phyloP scores from a whole-genome alignment of 2,113 vertebrate species.

The Fulmarus glacialis region DNA sequence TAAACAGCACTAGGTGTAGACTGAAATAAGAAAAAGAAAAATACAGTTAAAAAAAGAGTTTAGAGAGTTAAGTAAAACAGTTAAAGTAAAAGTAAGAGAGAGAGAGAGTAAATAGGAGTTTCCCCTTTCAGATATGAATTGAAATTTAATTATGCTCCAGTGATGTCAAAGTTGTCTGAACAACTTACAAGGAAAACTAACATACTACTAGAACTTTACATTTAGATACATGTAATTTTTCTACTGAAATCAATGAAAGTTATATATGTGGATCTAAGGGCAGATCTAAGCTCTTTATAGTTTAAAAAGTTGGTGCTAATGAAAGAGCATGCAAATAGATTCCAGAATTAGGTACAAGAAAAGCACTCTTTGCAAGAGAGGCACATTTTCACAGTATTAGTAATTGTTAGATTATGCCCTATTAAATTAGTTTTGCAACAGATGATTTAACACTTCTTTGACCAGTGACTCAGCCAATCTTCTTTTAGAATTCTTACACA shows the following conservation, averaged over 20 bases:
- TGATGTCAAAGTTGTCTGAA: neutral
- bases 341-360: neutral
- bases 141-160: neutral
- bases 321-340: neutral
- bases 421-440: neutral
- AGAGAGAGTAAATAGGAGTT: neutral
- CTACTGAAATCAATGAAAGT: neutral
- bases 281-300: neutral
- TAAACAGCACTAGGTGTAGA: neutral
- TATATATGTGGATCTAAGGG: neutral
- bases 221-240: neutral
- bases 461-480: neutral
- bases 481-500: neutral
- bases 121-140: neutral
- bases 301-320: neutral
- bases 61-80: neutral
- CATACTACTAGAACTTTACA: neutral
- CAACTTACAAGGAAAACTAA: neutral
- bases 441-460: neutral
- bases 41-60: no score
- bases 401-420: neutral
- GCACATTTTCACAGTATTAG: neutral
- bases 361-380: neutral
- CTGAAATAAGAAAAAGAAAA: neutral
- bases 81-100: neutral